Conservation (phyloP, 2,797 vertebrate species). For the Halcyon leucocephala region DNA sequence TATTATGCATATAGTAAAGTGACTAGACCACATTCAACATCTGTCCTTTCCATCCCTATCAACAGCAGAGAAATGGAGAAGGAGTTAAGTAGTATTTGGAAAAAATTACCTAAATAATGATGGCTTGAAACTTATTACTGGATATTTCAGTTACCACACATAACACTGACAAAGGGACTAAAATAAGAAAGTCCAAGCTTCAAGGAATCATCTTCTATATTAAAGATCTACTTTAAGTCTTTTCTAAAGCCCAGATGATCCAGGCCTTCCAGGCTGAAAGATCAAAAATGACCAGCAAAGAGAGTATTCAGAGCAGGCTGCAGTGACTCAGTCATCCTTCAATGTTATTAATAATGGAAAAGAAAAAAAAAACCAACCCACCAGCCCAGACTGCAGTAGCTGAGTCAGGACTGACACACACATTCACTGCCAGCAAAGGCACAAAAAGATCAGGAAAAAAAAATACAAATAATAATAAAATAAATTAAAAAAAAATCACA, state of each 20-base stretch:
- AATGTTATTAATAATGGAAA: neutral
- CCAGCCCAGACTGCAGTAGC: neutral
- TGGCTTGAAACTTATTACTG: neutral
- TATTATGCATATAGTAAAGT: neutral
- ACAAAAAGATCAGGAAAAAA: neutral
- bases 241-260: neutral
- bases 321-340: neutral
- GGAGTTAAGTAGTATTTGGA: neutral
- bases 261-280: neutral
- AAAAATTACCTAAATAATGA: neutral
- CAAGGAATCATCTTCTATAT: neutral
- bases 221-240: neutral
- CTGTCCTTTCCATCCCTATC: neutral
- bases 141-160: neutral
- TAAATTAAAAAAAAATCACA: neutral
- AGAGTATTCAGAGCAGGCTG: neutral
- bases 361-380: neutral
- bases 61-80: neutral
- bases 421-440: neutral
- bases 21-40: neutral
- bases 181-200: neutral
- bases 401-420: neutral
- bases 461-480: no score
- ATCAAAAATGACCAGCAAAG: neutral
- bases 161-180: neutral